phyloP scores from a whole-genome alignment of 2,797 vertebrate species.

The Halcyon smyrnensis region DNA sequence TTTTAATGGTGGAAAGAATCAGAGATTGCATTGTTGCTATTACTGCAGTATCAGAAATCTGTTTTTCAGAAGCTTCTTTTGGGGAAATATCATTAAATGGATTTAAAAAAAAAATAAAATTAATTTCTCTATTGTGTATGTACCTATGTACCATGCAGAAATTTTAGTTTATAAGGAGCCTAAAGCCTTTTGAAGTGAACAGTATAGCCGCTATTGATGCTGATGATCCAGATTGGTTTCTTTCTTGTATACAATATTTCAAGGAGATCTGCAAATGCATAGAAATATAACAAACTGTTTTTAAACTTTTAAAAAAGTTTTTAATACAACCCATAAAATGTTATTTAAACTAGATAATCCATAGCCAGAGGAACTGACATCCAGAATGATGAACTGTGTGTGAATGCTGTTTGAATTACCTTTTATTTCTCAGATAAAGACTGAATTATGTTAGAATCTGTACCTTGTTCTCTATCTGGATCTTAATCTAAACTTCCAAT shows the following conservation, averaged over 20 bases:
- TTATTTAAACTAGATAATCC: not conserved
- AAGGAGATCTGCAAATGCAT: not conserved
- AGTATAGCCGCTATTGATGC: not conserved
- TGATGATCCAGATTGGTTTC: accelerated
- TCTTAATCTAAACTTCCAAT: not conserved
- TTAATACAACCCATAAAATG: not conserved
- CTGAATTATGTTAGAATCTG: not conserved
- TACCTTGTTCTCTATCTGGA: not conserved
- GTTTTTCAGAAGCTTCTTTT: not conserved
- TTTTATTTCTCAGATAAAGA: not conserved
- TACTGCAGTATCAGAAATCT: not conserved
- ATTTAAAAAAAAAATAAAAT: not conserved
- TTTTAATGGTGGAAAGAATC: not conserved
- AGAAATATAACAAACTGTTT: not conserved
- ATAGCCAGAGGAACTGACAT: not conserved
- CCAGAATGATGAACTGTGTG: not conserved
- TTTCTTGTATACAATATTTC: not conserved
- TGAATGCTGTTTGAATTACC: not conserved
- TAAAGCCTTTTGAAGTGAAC: not conserved
- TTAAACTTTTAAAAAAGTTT: not conserved
- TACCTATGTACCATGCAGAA: not conserved
- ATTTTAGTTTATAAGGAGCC: not conserved
- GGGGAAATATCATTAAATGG: not conserved
- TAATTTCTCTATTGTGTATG: not conserved
- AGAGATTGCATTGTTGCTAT: not conserved